A percentile compares a stretch with the other conserved stretches of the same genome.
These are phyloP conservation scores for Eurosta solidaginis DNA, from an alignment of 1,140 invertebrate species.

Conservation along the genomic window DNA sequence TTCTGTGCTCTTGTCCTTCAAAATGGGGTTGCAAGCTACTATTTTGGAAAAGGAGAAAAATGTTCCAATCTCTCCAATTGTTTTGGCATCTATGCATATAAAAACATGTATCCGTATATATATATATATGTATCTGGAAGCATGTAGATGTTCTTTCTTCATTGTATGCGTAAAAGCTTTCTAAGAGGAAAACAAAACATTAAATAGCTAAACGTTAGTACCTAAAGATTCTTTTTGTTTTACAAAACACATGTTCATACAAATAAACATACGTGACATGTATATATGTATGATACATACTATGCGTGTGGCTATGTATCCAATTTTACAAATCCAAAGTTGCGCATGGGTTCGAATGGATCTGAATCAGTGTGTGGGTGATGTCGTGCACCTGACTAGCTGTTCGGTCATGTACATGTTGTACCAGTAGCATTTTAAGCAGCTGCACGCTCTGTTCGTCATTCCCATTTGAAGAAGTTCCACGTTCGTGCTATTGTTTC, in stretches of 20 bases:
- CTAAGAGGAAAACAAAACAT: neutral
- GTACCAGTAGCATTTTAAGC: slow-evolving; percentile 60
- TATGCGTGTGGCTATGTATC: neutral
- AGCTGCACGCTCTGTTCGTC: slow-evolving; percentile 52
- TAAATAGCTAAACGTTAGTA: neutral
- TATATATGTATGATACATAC: neutral
- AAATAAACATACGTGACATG: neutral
- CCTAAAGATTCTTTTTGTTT: neutral
- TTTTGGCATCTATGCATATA: neutral
- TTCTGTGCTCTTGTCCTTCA: neutral
- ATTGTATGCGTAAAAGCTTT: slow-evolving; percentile 18
- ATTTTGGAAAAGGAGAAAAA: slow-evolving; percentile 13
- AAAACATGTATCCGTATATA: neutral
- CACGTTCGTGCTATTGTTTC: slow-evolving; percentile 1
- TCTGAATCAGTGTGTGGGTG: slow-evolving; percentile 19
- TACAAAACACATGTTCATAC: neutral
- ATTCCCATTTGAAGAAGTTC: slow-evolving; percentile 22
- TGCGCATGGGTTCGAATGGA: neutral
- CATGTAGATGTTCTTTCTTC: too few species aligned
- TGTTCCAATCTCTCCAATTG: neutral
- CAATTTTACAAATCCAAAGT: neutral
- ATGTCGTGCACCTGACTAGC: slow-evolving; percentile 49
- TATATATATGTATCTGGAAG: too few species aligned
- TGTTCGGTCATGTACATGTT: slow-evolving; percentile 53
- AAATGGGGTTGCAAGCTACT: neutral